Conservation (phyloP, 2,113 vertebrate genomes). For the Caretta caretta region DNA sequence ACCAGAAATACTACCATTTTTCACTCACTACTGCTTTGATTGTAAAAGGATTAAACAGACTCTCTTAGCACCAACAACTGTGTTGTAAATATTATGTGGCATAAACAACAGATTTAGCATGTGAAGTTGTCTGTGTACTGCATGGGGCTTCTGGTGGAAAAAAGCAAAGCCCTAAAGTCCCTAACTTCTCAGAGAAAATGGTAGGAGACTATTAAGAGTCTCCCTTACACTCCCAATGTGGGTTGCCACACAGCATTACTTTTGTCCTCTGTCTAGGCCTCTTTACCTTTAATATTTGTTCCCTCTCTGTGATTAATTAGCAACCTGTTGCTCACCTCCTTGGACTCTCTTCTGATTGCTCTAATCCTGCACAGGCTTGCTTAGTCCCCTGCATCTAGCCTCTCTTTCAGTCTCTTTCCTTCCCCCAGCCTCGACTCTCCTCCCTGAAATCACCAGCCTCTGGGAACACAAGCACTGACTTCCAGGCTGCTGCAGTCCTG, state of each 20-base stretch:
- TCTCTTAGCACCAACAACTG: neutral
- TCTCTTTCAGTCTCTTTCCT: neutral
- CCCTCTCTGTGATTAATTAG: conserved; percentile 30
- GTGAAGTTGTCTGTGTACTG: neutral
- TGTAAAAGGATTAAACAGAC: neutral
- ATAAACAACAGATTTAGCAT: neutral
- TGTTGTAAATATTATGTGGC: neutral
- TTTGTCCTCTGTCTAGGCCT: conserved; percentile 9
- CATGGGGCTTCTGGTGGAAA: neutral
- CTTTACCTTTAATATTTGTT: conserved; percentile 35
- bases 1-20: neutral
- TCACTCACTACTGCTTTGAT: neutral
- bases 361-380: neutral
- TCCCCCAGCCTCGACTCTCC: neutral
- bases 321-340: neutral
- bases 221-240: neutral
- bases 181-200: neutral
- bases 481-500: neutral
- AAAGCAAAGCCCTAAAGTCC: neutral
- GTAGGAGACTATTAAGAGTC: neutral
- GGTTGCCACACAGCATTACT: neutral
- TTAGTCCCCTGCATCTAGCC: neutral
- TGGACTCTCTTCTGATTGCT: neutral
- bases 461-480: neutral
- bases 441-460: neutral